phyloP scores from a whole-genome alignment of 2,113 vertebrate species.

The rat (Rattus norvegicus) region DNA sequence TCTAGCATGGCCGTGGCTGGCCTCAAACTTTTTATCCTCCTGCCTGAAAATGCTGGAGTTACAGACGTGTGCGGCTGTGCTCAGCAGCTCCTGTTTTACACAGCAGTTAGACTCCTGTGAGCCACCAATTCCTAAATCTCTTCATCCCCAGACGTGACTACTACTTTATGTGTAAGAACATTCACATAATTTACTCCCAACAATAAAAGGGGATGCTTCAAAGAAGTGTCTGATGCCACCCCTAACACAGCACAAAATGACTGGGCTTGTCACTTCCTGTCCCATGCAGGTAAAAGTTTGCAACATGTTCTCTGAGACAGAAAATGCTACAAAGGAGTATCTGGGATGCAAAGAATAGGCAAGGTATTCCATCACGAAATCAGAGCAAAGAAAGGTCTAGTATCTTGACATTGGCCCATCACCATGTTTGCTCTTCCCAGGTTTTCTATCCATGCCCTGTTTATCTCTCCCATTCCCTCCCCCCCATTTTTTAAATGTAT shows the following conservation, averaged over 20 bases:
- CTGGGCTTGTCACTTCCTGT: background rate
- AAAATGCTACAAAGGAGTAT: constrained; percentile 1
- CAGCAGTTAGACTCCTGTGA: background rate
- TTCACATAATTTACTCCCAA: background rate
- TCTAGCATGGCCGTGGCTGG: background rate
- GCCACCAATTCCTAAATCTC: background rate
- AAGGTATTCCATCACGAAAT: accelerated
- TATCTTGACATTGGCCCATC: accelerated
- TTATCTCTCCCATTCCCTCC: background rate
- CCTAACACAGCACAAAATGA: background rate
- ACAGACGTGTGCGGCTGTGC: background rate
- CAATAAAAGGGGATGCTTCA: background rate
- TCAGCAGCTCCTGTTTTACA: background rate
- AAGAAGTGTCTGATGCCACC: background rate
- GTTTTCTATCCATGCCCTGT: too few species aligned
- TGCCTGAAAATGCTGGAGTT: background rate
- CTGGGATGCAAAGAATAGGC: background rate
- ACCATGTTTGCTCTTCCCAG: background rate
- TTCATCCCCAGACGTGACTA: background rate
- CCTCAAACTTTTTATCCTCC: background rate
- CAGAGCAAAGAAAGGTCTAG: background rate
- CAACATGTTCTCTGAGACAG: background rate
- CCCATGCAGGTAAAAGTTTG: background rate
- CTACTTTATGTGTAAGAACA: background rate
- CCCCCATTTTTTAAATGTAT: background rate